These are phyloP conservation scores for Polypedilum pembai DNA, from an alignment of 1,140 invertebrate species.

Conservation along the genomic window DNA sequence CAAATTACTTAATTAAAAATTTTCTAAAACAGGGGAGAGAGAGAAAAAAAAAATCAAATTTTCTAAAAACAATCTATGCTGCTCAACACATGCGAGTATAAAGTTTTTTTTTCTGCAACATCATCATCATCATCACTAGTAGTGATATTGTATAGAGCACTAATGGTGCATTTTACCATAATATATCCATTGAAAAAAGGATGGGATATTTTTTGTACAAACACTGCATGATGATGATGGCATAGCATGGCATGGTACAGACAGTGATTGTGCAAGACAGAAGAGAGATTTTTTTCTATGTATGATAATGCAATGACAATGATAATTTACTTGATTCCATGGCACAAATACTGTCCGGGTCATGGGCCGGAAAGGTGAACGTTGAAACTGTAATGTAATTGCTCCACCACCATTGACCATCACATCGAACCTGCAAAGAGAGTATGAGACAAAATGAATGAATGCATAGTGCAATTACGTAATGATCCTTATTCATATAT, in stretches of 20 bases:
- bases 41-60: too few relatives aligned
- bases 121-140: neutral
- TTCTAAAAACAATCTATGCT: too few relatives aligned
- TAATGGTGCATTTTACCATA: slow-evolving; percentile 12
- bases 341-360: slow-evolving; percentile 85
- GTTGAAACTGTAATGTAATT: slow-evolving; percentile 90
- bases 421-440: slow-evolving; percentile 82
- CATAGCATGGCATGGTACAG: neutral
- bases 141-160: neutral
- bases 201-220: neutral
- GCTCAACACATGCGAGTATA: too few relatives aligned
- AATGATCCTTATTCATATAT: slow-evolving; percentile 6
- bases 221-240: neutral
- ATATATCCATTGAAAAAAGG: neutral
- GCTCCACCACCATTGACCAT: slow-evolving; percentile 97
- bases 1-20: too few relatives aligned
- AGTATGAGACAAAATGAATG: neutral
- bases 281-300: neutral
- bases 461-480: neutral
- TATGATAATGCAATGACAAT: neutral
- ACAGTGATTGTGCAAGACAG: neutral
- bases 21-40: too few relatives aligned
- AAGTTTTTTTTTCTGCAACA: neutral
- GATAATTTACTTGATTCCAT: slow-evolving; percentile 61
- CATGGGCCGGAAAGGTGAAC: slow-evolving; percentile 78